Conservation (phyloP, 2,113 vertebrate genomes). For the Camelus bactrianus region DNA sequence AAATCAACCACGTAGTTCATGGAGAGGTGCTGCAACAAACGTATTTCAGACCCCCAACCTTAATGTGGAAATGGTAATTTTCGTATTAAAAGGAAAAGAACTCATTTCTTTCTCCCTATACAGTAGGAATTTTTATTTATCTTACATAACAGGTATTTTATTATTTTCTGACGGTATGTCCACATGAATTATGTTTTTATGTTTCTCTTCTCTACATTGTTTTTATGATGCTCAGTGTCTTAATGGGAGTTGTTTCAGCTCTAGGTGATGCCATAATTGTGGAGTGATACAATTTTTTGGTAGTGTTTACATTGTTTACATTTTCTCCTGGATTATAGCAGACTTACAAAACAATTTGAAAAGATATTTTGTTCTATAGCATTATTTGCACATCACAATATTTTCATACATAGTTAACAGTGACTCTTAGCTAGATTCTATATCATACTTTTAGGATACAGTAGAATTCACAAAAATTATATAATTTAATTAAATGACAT, state of each 20-base stretch:
- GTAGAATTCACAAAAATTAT: neutral
- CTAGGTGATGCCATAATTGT: neutral
- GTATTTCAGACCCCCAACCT: neutral
- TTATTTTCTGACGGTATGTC: constrained; percentile 32
- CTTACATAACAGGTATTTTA: neutral
- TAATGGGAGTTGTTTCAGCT: neutral
- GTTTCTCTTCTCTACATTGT: neutral
- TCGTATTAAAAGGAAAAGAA: neutral
- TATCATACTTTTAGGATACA: neutral
- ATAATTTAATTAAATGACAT: neutral
- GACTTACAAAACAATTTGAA: neutral
- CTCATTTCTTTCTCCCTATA: neutral
- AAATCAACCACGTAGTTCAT: neutral
- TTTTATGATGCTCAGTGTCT: neutral
- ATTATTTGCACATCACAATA: neutral
- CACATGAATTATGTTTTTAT: neutral
- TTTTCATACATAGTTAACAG: neutral
- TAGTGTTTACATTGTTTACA: neutral
- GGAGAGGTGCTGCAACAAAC: neutral
- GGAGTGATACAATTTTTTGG: neutral
- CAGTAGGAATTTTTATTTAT: neutral
- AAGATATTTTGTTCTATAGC: neutral
- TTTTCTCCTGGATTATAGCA: neutral
- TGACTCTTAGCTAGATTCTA: neutral
- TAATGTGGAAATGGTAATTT: neutral